Evolutionary conservation across 2,797 vertebrate genomes (phyloP).

Genomic region (Sebastes cheni): DNA sequence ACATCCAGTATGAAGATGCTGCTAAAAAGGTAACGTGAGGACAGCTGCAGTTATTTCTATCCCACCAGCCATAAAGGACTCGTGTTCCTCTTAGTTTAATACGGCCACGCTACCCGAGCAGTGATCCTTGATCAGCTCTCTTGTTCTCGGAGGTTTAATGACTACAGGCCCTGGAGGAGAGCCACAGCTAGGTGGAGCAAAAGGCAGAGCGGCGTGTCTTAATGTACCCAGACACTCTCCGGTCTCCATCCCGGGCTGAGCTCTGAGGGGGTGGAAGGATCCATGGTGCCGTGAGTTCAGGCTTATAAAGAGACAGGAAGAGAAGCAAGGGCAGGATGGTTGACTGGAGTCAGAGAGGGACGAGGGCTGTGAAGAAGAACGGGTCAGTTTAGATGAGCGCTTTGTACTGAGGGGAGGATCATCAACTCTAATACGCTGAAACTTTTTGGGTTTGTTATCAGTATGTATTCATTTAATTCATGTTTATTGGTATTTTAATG

Average conservation of each 20-base stretch:
- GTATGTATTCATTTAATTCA: neutral
- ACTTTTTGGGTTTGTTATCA: neutral
- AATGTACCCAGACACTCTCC: conserved; percentile 10
- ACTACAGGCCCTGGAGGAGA: conserved; percentile 9
- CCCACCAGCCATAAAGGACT: conserved; percentile 14
- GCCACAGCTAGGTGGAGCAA: conserved; percentile 20
- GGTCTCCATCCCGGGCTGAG: conserved; percentile 4
- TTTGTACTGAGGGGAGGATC: neutral
- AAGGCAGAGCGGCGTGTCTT: conserved; percentile 22
- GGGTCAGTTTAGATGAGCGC: neutral
- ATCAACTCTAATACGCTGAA: neutral
- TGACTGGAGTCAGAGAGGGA: neutral
- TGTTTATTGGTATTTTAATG: neutral
- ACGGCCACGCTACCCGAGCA: conserved; percentile 13
- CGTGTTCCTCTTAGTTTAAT: conserved; percentile 35
- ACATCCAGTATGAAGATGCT: neutral
- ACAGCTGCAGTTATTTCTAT: conserved; percentile 35
- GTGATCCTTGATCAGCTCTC: conserved; percentile 44
- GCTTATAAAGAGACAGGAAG: neutral
- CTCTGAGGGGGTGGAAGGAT: neutral
- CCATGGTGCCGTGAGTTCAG: neutral
- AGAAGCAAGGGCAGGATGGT: neutral
- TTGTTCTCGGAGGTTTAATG: conserved; percentile 53
- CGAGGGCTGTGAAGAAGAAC: neutral
- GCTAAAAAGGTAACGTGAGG: conserved; percentile 6